Percentiles rank a stretch among this genome's conserved stretches.
These are phyloP conservation scores for Colossoma macropomum DNA, from an alignment of 2,113 vertebrate species.

Conservation along the genomic window DNA sequence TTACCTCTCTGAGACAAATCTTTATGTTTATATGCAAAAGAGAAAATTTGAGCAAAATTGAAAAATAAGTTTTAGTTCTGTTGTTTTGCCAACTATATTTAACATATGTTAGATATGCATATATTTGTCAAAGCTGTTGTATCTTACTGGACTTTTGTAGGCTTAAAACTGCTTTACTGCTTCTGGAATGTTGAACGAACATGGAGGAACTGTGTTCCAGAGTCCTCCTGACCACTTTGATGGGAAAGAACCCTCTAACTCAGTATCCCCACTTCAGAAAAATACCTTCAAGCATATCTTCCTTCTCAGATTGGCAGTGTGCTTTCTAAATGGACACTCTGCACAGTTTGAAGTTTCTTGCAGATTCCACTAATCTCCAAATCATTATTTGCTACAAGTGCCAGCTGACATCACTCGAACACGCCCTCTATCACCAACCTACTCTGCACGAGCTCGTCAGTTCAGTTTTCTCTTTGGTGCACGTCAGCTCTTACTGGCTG, in stretches of 20 bases:
- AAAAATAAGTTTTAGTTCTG: not conserved
- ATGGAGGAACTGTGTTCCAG: not conserved
- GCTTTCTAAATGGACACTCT: not conserved
- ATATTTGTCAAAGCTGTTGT: not conserved
- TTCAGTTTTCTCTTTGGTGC: not conserved
- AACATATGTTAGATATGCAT: not conserved
- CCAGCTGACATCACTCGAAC: not conserved
- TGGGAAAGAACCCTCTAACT: not conserved
- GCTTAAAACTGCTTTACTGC: not conserved
- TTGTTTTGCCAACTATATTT: not conserved
- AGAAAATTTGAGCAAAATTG: not conserved
- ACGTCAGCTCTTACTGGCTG: not conserved
- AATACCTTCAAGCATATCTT: not conserved
- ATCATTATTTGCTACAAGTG: slow-evolving; percentile 1
- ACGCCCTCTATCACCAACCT: not conserved
- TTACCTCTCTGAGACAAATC: not conserved
- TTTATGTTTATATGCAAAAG: not conserved
- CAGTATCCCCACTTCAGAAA: not conserved
- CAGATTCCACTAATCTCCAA: not conserved
- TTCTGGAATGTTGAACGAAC: not conserved
- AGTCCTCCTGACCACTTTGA: not conserved
- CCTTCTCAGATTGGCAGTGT: not conserved
- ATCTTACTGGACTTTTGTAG: not conserved
- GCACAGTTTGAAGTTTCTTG: not conserved
- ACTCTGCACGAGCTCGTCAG: not conserved